Evolutionary conservation across 2,888 invertebrate genomes (phyloP), one percentile per base, ranked within the genome.

Genomic region (Thymelicus acteon): DNA sequence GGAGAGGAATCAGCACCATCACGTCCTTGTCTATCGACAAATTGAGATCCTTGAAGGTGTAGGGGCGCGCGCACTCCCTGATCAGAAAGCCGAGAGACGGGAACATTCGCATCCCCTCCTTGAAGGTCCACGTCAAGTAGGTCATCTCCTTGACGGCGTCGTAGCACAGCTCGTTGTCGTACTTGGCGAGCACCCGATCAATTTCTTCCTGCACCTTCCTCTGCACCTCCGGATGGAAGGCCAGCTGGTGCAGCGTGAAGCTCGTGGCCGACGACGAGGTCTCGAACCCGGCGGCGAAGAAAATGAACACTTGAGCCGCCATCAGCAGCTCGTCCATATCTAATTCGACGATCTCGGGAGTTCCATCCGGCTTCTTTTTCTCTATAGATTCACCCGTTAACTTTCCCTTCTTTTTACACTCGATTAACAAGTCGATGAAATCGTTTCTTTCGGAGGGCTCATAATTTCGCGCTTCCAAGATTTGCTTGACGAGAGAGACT

Each of bases 271-370:
- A 85, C 0, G 89, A 87, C 0, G 88, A 87, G 0, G 89, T 89
- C 73, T 89, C 89, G 57, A 88, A 89, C 8, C 88, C 88, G 4
- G 88, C 88, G 4, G 85, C 86, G 58, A 88, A 88, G 75, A 88
- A 88, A 5, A 87, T 79, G 57, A 86, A 87, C n/a, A 86, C 83
- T 58, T 88, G 88, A 6, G 87, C 86, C 3, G 83, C 83, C 37
- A 87, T 80, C n/a, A 85, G 72, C 52, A 81, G 75, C 6, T 87
- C 84, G 6, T 83, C 84, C 66, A 88, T 69, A 69, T 86, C 85
- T 31, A 85, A 37, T 0, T 75, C 75, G 2, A 75, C 75, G 4
- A 69, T 72, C 31, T 79, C 83, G 0, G 87, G 83, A 7, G 77
- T 77, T 1, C 88, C 88, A 48, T 88, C 86, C 0, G 79, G 12